These are phyloP conservation scores for Turritopsis rubra DNA, from an alignment of 30 jellyfish, hydroid and myxozoan species.

Conservation along the genomic window DNA sequence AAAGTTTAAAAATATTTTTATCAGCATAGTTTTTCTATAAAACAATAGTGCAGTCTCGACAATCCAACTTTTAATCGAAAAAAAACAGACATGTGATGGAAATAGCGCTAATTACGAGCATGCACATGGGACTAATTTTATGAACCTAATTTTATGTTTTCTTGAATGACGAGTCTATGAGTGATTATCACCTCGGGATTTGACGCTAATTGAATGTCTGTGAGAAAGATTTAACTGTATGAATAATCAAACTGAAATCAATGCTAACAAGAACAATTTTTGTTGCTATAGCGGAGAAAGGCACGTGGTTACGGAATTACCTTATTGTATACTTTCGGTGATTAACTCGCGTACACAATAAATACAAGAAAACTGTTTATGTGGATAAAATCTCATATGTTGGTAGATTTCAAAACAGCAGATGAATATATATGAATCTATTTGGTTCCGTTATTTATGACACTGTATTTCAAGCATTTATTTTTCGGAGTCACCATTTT, in stretches of 20 bases:
- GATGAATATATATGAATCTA: not conserved
- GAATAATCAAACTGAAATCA: not conserved
- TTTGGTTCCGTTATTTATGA: not conserved
- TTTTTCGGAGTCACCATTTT: not conserved
- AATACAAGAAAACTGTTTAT: not conserved
- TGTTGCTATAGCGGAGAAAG: not conserved
- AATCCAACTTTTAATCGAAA: not conserved
- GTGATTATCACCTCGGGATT: not conserved
- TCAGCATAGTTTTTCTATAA: not conserved
- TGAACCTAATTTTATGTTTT: not conserved
- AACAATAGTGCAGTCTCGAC: not conserved
- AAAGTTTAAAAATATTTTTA: not conserved
- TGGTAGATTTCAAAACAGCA: not conserved
- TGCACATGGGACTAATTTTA: not conserved
- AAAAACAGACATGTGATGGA: not conserved
- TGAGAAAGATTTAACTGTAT: not conserved
- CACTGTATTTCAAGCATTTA: too few relatives aligned
- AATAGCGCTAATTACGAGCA: not conserved
- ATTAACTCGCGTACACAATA: not conserved
- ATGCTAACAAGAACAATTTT: not conserved
- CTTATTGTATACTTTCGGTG: not conserved
- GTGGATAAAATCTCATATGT: not conserved
- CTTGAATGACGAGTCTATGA: not conserved
- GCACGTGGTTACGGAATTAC: not conserved
- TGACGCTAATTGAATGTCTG: not conserved